A percentile compares a stretch with the other conserved stretches of the same genome.
These are phyloP conservation scores for Ischnura elegans DNA, from an alignment of 2,888 invertebrate species.

Conservation along the genomic window DNA sequence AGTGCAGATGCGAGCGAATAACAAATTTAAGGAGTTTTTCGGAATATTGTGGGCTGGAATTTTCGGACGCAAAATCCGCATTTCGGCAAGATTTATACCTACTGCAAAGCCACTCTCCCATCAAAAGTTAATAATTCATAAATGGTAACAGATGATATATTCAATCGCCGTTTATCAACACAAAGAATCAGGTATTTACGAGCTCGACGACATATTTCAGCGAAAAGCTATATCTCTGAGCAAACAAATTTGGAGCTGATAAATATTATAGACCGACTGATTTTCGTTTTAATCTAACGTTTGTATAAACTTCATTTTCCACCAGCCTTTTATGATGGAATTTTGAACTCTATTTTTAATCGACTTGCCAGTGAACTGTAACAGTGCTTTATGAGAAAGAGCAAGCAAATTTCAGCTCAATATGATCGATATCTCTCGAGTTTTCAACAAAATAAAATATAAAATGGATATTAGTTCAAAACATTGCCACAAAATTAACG, in stretches of 20 bases:
- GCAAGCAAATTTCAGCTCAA: too few relatives aligned
- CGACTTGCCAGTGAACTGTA: too few relatives aligned
- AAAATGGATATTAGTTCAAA: too few relatives aligned
- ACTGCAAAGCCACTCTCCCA: not conserved
- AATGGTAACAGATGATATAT: not conserved
- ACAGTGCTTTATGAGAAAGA: too few relatives aligned
- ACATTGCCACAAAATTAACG: too few relatives aligned
- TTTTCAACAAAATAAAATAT: too few relatives aligned
- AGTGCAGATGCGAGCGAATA: not conserved
- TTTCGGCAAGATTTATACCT: not conserved
- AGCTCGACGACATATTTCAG: not conserved
- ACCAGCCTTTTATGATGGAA: too few relatives aligned
- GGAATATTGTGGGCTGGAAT: not conserved
- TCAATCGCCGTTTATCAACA: not conserved
- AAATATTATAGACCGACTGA: not conserved
- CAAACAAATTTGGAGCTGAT: not conserved
- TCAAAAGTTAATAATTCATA: not conserved
- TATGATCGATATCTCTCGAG: too few relatives aligned
- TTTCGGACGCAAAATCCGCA: not conserved
- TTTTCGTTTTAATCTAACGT: too few relatives aligned
- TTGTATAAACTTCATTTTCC: too few relatives aligned
- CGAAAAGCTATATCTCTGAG: not conserved
- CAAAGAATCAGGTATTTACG: not conserved
- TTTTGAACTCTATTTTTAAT: too few relatives aligned
- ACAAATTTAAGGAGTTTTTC: not conserved